Evolutionary conservation across 2,888 invertebrate genomes (phyloP), one percentile per base, ranked within the genome.

Genomic region (Hydropsyche betteni): DNA sequence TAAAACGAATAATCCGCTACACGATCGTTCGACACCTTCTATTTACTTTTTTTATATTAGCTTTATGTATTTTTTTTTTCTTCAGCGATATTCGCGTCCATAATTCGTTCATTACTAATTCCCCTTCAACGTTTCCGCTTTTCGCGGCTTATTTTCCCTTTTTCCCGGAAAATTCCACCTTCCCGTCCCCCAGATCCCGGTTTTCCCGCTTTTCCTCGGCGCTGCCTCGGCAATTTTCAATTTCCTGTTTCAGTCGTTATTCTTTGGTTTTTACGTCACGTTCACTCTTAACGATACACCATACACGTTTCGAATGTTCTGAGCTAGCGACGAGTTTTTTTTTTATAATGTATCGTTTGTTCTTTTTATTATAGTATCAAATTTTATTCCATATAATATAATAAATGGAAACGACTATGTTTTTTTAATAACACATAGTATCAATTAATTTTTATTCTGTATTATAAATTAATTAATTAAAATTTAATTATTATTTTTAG

Each of bases 261-360:
- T 77, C 77, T 77, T 70, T 76, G 74, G 75, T 75, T 77, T 75
- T 73, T 76, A 74, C 77, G 74, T 77, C 74, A 75, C 77, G 68
- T 75, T 74, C 68, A 64, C 58, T 50, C 69, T 69, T 69, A 69
- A 69, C 51, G 69, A 50, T 33, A 50, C 44, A 4, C 44, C 44
- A 44, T 44, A 44, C 44, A 10, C 44, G 44, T 44, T 44, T 44
- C 44, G 44, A 44, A 8, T 10, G 44, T 44, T 24, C 24, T 2
- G 24, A 24, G 24, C 24, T 24, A 24, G 24, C 24, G 10, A 44
- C 44, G 44, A 44, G 44, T 44, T 44, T 44, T 44, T 10, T 44
- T 10, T 44, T 10, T 44, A 44, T 44, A 44, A 8, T 44, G 10
- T 44, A 44, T 8, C 44, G 10, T 10, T 8, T 44, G 44, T 44